These are phyloP conservation scores for Acipenser transmontanus DNA, from an alignment of 2,797 vertebrate species.

Conservation along the genomic window DNA sequence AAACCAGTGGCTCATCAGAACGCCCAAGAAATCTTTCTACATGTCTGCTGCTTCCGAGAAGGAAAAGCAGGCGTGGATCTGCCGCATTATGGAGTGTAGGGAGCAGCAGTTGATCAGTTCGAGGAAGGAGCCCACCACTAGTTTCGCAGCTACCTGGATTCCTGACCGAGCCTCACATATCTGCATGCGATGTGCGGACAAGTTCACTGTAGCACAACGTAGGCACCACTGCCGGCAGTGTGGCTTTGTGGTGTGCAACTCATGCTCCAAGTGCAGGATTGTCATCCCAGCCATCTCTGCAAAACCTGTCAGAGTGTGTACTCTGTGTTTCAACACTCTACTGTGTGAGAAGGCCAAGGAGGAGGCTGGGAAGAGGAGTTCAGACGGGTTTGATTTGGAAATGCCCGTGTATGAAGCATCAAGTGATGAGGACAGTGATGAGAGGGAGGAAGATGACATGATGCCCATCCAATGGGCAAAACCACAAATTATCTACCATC, in stretches of 20 bases:
- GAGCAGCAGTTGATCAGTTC: constrained; percentile 44
- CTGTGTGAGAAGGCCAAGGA: constrained; percentile 33
- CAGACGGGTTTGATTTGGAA: constrained; percentile 1
- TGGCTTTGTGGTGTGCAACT: constrained; percentile 78
- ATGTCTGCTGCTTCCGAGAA: constrained; percentile 65
- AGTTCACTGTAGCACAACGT: constrained; percentile 62
- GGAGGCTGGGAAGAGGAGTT: constrained; percentile 19
- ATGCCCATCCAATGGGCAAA: constrained; percentile 23
- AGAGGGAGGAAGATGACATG: constrained; percentile 23
- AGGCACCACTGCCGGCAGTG: constrained; percentile 87
- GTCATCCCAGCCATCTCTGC: constrained; percentile 65
- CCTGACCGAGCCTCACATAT: constrained; percentile 71
- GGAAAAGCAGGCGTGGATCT: constrained; percentile 81
- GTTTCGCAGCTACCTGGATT: constrained; percentile 76
- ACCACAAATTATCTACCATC: not conserved
- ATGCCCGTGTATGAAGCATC: constrained; percentile 36
- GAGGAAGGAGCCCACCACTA: constrained; percentile 31
- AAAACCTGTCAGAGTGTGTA: constrained; percentile 70
- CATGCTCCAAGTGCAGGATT: constrained; percentile 70
- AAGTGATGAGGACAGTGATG: constrained; percentile 55
- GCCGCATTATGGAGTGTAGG: constrained; percentile 67
- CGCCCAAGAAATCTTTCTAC: constrained; percentile 81
- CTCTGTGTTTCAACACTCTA: constrained; percentile 56
- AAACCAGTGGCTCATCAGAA: constrained; percentile 86
- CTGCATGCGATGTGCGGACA: constrained; percentile 83